A percentile compares a stretch with the other conserved stretches of the same genome.
phyloP scores from a whole-genome alignment of 1,140 invertebrate species.

The Ceratitis capitata region DNA sequence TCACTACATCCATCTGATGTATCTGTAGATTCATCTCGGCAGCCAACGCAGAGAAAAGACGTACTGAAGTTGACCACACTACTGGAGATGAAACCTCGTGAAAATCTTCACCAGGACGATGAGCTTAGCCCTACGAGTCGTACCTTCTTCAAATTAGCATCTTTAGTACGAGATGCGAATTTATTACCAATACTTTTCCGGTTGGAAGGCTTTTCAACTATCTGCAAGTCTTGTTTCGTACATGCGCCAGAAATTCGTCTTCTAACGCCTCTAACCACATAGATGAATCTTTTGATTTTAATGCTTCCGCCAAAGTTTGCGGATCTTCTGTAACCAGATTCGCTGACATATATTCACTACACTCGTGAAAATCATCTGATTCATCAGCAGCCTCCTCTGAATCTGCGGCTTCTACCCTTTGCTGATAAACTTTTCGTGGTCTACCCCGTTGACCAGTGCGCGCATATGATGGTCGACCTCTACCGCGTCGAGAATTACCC shows the following conservation, averaged over 20 bases:
- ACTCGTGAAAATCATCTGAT: neutral
- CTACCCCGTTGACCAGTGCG: too few relatives aligned
- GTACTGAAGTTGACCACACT: slow-evolving; percentile 51
- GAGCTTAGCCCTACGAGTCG: slow-evolving; percentile 44
- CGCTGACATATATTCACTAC: neutral
- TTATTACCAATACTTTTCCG: neutral
- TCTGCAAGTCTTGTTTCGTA: neutral
- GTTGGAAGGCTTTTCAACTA: neutral
- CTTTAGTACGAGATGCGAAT: slow-evolving; percentile 47
- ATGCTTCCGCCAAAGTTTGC: neutral
- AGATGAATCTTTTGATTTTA: neutral
- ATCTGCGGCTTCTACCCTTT: neutral
- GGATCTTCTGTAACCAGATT: neutral
- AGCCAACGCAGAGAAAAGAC: slow-evolving; percentile 52
- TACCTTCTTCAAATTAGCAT: slow-evolving; percentile 40
- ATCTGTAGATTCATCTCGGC: slow-evolving; percentile 45
- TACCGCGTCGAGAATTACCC: too few relatives aligned
- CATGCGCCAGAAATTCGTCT: too few relatives aligned
- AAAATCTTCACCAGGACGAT: slow-evolving; percentile 60
- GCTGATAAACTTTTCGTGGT: too few relatives aligned
- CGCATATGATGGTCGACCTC: too few relatives aligned
- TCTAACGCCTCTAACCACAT: neutral
- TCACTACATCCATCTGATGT: slow-evolving; percentile 56
- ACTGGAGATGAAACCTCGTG: slow-evolving; percentile 58
- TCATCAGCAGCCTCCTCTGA: neutral